Evolutionary conservation across 2,113 vertebrate genomes (phyloP).

Genomic region (Megaceryle maxima): DNA sequence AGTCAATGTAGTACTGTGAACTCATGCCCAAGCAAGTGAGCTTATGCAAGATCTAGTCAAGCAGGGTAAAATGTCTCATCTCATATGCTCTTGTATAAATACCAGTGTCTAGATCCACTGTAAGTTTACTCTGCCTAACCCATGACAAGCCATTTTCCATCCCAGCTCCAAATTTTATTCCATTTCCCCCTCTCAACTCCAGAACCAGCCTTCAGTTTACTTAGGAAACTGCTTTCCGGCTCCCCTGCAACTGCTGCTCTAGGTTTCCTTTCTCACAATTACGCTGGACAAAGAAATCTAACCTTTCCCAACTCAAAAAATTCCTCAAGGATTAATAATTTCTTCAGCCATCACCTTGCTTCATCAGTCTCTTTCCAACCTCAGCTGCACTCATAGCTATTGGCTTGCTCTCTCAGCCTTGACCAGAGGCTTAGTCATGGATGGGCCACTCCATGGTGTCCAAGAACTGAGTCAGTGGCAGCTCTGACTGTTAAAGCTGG

Average conservation of each 20-base stretch:
- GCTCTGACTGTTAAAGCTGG: neutral
- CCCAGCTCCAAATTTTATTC: neutral
- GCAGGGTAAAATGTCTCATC: neutral
- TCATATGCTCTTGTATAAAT: neutral
- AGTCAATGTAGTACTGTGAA: neutral
- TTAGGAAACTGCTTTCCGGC: neutral
- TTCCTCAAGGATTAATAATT: neutral
- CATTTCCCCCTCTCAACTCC: neutral
- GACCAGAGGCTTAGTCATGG: neutral
- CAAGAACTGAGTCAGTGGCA: neutral
- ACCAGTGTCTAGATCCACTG: neutral
- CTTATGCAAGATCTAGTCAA: neutral
- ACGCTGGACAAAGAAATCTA: neutral
- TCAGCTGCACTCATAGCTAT: neutral
- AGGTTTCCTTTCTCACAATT: neutral
- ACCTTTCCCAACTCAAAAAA: neutral
- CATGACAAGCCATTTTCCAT: neutral
- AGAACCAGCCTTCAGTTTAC: neutral
- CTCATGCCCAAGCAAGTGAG: neutral
- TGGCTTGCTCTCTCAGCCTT: neutral
- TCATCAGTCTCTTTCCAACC: neutral
- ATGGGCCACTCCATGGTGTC: neutral
- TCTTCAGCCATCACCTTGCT: neutral
- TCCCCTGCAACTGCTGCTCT: neutral
- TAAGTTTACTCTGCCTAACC: neutral